Conservation (phyloP, 1,140 invertebrate species). For the Pectinophora gossypiella region DNA sequence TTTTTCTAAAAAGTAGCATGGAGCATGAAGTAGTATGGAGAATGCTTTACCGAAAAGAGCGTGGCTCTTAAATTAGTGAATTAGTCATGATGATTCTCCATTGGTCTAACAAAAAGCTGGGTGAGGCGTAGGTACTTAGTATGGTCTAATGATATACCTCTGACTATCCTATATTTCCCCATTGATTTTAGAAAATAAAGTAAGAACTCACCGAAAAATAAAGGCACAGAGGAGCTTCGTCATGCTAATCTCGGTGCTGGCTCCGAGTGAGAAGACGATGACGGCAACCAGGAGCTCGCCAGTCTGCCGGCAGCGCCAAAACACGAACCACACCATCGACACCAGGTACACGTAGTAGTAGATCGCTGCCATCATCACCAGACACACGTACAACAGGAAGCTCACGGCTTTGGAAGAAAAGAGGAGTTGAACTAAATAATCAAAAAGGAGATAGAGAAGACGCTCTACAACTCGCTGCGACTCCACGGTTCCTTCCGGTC, state of each 20-base stretch:
- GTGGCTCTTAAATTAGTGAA: too few species aligned
- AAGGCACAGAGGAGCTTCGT: constrained; percentile 36
- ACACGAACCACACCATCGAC: constrained; percentile 33
- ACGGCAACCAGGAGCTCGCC: constrained; percentile 21
- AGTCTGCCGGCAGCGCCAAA: constrained; percentile 17
- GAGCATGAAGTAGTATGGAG: too few species aligned
- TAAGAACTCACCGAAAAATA: constrained; percentile 24
- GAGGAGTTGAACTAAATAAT: not conserved
- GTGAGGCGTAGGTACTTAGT: not conserved
- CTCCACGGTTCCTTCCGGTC: too few species aligned
- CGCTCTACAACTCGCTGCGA: too few species aligned
- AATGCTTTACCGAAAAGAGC: too few species aligned
- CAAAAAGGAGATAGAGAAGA: too few species aligned
- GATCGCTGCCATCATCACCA: constrained; percentile 1
- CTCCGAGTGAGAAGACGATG: constrained; percentile 25
- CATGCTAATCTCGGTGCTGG: constrained; percentile 27
- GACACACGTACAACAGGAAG: constrained; percentile 21
- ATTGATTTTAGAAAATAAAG: not conserved
- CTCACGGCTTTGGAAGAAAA: not conserved
- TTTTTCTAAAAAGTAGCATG: too few species aligned
- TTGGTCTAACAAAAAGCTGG: not conserved
- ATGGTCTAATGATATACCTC: not conserved
- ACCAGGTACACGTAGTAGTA: constrained; percentile 40
- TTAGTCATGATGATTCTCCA: too few species aligned
- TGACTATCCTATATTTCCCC: not conserved